Percentiles rank a stretch among this genome's conserved stretches.
Evolutionary conservation across 92 coral and sea anemone species (phyloP).

Genomic region (Muricea muricata): DNA sequence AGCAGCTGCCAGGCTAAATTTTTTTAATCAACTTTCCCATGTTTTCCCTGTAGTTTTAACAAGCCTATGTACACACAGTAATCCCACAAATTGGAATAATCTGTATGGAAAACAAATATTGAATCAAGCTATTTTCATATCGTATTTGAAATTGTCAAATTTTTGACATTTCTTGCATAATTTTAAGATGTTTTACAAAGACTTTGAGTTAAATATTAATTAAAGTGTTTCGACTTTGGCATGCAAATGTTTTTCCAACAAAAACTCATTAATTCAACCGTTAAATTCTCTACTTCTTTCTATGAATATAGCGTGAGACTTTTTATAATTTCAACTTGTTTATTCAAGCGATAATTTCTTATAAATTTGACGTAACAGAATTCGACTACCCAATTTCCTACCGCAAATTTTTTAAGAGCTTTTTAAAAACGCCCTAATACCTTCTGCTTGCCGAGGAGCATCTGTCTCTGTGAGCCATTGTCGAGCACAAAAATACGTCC

Average conservation of each 20-base stretch:
- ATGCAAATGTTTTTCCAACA: not conserved
- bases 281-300: no score
- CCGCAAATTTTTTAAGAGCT: not conserved
- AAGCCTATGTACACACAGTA: not conserved
- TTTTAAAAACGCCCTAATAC: not conserved
- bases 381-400: no score
- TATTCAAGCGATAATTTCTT: not conserved
- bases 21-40: not conserved
- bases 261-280: no score
- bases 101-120: not conserved
- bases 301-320: no score
- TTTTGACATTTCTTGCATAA: not conserved
- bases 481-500: not conserved
- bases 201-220: not conserved
- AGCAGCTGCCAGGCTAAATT: not conserved
- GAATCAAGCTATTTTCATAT: not conserved
- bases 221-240: not conserved
- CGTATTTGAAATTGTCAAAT: not conserved
- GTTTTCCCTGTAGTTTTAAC: not conserved
- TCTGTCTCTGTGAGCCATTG: constrained; percentile 35
- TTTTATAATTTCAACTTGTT: not conserved
- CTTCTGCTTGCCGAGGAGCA: constrained; percentile 20
- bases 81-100: constrained; percentile 5
- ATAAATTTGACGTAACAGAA: not conserved
- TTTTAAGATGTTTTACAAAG: not conserved